Conservation (phyloP, 2,797 vertebrate species). For the Selene dorsalis region DNA sequence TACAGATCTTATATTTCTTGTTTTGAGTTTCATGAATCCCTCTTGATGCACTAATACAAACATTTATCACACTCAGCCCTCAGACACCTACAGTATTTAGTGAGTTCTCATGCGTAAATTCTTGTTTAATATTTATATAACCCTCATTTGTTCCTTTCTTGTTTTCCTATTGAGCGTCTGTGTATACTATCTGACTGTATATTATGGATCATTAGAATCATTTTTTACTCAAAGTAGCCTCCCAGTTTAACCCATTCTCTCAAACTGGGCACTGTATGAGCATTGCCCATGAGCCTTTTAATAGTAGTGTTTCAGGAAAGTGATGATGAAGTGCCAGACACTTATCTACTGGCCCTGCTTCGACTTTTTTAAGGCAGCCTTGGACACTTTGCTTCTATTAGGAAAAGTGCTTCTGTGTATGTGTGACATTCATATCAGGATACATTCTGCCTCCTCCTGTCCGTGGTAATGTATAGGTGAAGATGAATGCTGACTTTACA, state of each 20-base stretch:
- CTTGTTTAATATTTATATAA: slow-evolving; percentile 22
- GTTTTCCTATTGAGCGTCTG: slow-evolving; percentile 34
- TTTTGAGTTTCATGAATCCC: neutral
- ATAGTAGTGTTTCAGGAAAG: slow-evolving; percentile 12
- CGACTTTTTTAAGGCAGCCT: slow-evolving; percentile 6
- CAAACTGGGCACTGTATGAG: slow-evolving; percentile 7
- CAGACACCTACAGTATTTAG: slow-evolving; percentile 20
- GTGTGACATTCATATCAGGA: slow-evolving; percentile 32
- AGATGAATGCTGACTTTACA: slow-evolving; percentile 67
- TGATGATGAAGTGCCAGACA: neutral
- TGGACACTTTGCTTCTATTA: slow-evolving; percentile 7
- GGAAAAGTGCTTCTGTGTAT: slow-evolving; percentile 17
- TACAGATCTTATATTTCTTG: neutral
- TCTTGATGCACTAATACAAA: slow-evolving; percentile 18
- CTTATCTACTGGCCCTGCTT: neutral
- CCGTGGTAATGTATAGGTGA: slow-evolving; percentile 49
- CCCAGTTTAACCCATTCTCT: slow-evolving; percentile 25
- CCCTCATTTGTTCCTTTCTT: slow-evolving; percentile 46
- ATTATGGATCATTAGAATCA: slow-evolving; percentile 31
- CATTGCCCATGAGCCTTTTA: slow-evolving; percentile 5
- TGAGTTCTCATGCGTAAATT: slow-evolving; percentile 31
- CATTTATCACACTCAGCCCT: slow-evolving; percentile 31
- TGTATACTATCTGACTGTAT: slow-evolving; percentile 27
- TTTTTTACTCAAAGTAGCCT: slow-evolving; percentile 12
- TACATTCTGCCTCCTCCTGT: slow-evolving; percentile 36